These are phyloP conservation scores for Apis mellifera DNA, from an alignment of 1,140 invertebrate genomes.

Conservation along the genomic window DNA sequence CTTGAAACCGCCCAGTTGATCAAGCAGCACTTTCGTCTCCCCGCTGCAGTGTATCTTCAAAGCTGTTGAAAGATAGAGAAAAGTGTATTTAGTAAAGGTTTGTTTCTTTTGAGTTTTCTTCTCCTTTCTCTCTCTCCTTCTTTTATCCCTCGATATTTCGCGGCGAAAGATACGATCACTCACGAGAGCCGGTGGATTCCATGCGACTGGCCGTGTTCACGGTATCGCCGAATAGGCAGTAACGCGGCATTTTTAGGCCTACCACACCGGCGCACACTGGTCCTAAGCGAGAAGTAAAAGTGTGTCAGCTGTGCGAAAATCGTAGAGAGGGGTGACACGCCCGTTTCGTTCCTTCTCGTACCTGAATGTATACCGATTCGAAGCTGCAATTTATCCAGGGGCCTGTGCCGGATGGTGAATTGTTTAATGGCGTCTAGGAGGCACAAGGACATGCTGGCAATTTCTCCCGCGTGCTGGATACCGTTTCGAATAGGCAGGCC, in stretches of 20 bases:
- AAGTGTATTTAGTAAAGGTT: too few relatives aligned
- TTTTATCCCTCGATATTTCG: too few relatives aligned
- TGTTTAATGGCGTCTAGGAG: constrained; percentile 90
- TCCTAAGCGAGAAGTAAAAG: constrained; percentile 73
- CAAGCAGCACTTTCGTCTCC: constrained; percentile 87
- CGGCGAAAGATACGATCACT: constrained; percentile 58
- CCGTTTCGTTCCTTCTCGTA: constrained; percentile 63
- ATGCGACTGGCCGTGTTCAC: constrained; percentile 97
- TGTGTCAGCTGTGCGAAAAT: constrained; percentile 1
- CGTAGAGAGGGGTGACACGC: background rate
- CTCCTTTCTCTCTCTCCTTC: background rate
- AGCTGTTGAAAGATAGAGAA: constrained; percentile 81
- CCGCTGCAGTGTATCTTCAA: constrained; percentile 93
- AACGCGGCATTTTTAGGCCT: constrained; percentile 94
- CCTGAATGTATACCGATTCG: constrained; percentile 96
- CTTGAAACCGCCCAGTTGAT: constrained; percentile 90
- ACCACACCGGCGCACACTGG: constrained; percentile 94
- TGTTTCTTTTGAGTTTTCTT: too few relatives aligned
- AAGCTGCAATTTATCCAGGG: constrained; percentile 91
- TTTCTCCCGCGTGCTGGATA: constrained; percentile 92
- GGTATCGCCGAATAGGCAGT: constrained; percentile 94
- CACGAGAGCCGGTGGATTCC: constrained; percentile 93
- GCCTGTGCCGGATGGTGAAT: constrained; percentile 94
- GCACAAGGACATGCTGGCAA: constrained; percentile 95
- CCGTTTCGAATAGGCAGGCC: constrained; percentile 92